These are phyloP conservation scores for Sphaerophoria rueppellii DNA, from an alignment of 2,888 invertebrate species.

Conservation along the genomic window DNA sequence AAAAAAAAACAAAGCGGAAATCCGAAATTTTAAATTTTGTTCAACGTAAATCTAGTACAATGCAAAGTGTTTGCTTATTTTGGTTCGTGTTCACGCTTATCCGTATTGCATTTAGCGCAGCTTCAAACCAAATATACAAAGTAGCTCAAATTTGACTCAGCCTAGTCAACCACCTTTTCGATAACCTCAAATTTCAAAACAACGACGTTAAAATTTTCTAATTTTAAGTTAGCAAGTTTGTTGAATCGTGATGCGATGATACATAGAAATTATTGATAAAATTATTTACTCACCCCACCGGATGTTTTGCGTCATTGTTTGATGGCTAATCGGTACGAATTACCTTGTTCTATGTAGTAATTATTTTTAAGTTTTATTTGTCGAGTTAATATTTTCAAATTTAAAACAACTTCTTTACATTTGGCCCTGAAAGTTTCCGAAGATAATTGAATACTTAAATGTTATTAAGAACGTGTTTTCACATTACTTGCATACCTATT, in stretches of 20 bases:
- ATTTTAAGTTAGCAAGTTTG: conserved; percentile 3
- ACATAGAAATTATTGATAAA: conserved; percentile 19
- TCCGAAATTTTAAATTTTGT: neutral
- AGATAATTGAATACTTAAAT: neutral
- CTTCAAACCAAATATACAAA: neutral
- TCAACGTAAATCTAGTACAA: conserved; percentile 1
- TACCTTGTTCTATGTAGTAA: neutral
- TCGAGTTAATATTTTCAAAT: too few species aligned
- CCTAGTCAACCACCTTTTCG: too few species aligned
- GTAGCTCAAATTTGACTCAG: too few species aligned
- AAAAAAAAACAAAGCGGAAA: neutral
- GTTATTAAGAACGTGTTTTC: conserved; percentile 14
- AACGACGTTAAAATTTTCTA: neutral
- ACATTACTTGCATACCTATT: conserved; percentile 2
- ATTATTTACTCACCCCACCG: conserved; percentile 50
- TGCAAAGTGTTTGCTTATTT: neutral
- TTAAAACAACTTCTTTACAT: conserved; percentile 12
- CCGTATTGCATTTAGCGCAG: neutral
- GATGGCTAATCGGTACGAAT: neutral
- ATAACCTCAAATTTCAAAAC: too few species aligned
- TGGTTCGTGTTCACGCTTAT: conserved; percentile 29
- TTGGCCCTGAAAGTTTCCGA: conserved; percentile 10
- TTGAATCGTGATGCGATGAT: conserved; percentile 6
- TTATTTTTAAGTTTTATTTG: neutral
- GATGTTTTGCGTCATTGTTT: conserved; percentile 43